Conservation (phyloP, 1,140 invertebrate genomes). For the Psix sp. region DNA sequence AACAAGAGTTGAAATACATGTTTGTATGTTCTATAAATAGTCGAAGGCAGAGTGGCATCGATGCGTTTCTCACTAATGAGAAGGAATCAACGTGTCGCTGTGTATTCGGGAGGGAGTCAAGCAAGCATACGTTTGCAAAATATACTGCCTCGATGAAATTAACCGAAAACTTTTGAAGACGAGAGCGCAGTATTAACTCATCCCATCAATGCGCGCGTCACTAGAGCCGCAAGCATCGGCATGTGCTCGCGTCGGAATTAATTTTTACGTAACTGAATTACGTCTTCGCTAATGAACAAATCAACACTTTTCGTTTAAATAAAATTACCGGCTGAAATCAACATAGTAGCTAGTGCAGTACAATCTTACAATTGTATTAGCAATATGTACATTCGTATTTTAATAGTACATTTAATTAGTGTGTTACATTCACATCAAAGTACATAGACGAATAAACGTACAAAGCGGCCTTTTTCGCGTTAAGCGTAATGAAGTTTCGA, state of each 20-base stretch:
- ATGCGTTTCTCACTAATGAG: constrained; percentile 68
- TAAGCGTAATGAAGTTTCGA: too few species aligned
- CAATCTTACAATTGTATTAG: too few species aligned
- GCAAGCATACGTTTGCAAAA: constrained; percentile 48
- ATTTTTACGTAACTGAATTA: too few species aligned
- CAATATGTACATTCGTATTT: too few species aligned
- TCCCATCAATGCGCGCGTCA: constrained; percentile 48
- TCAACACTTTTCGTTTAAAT: too few species aligned
- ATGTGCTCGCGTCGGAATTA: constrained; percentile 15
- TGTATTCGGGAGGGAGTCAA: constrained; percentile 51
- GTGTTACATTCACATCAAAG: too few species aligned
- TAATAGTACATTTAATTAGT: too few species aligned
- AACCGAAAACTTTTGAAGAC: constrained; percentile 67
- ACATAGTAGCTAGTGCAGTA: too few species aligned
- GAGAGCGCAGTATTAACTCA: constrained; percentile 61
- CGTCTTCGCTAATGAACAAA: too few species aligned
- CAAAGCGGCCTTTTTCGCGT: too few species aligned
- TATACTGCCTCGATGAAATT: constrained; percentile 64
- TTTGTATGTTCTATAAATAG: constrained; percentile 58
- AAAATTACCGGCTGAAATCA: too few species aligned
- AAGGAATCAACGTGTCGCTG: constrained; percentile 67
- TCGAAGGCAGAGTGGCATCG: constrained; percentile 54
- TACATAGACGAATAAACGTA: too few species aligned
- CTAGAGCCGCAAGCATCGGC: constrained; percentile 23
- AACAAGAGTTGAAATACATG: constrained; percentile 53